These are phyloP conservation scores for Drosophila atripex DNA, from an alignment of 2,888 invertebrate species.

Conservation along the genomic window DNA sequence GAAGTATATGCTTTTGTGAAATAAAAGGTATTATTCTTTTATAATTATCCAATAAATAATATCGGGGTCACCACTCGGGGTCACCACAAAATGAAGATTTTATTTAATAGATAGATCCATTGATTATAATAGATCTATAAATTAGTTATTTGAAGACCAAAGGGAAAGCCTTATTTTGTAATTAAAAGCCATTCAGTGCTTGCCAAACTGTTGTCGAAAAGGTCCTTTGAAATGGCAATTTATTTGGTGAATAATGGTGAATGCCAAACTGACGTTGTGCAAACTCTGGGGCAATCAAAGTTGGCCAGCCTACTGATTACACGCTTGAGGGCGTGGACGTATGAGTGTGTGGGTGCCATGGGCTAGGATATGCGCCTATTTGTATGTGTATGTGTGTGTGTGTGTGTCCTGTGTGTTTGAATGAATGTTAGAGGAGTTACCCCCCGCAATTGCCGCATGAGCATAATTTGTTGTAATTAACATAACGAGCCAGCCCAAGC, in stretches of 20 bases:
- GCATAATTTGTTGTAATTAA: slow-evolving; percentile 81
- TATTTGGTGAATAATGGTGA: not conserved
- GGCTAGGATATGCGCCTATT: slow-evolving; percentile 11
- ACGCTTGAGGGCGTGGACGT: slow-evolving; percentile 18
- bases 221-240: slow-evolving; percentile 17
- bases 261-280: slow-evolving; percentile 26
- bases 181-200: slow-evolving; percentile 5
- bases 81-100: not conserved
- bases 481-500: slow-evolving; percentile 74
- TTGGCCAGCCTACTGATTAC: slow-evolving; percentile 28
- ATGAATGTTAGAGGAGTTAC: slow-evolving; percentile 4
- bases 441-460: slow-evolving; percentile 65
- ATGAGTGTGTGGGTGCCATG: slow-evolving; percentile 4
- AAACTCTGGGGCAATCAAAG: slow-evolving; percentile 19
- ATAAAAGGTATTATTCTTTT: too few species aligned
- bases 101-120: too few species aligned
- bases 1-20: too few species aligned
- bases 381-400: not conserved
- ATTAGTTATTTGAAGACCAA: not conserved
- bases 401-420: too few species aligned
- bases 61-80: too few species aligned
- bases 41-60: too few species aligned
- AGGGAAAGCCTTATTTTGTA: not conserved
- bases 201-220: slow-evolving; percentile 1
- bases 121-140: not conserved